A percentile compares a stretch with the other conserved stretches of the same genome.
Evolutionary conservation across 2,888 invertebrate species (phyloP).

Genomic region (Trissolcus japonicus): DNA sequence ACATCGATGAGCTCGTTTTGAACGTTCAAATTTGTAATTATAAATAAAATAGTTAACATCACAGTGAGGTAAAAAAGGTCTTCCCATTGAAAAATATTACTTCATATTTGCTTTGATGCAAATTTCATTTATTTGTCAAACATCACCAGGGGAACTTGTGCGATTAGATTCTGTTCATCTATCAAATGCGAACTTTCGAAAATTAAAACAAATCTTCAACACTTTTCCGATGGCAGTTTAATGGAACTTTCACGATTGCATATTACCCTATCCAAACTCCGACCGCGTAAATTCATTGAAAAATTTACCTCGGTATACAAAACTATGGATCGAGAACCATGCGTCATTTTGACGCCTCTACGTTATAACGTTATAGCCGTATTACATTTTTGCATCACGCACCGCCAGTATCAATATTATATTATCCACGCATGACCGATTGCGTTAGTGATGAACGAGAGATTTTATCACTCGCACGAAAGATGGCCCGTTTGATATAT

Average conservation of each 20-base stretch:
- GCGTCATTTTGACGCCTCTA: constrained; percentile 34
- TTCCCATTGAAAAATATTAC: too few relatives aligned
- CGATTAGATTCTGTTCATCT: constrained; percentile 7
- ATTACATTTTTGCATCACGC: constrained; percentile 43
- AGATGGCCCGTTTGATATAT: constrained; percentile 38
- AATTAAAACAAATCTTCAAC: constrained; percentile 18
- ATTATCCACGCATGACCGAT: constrained; percentile 44
- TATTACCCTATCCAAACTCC: constrained; percentile 24
- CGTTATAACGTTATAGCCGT: constrained; percentile 12
- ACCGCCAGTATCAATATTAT: constrained; percentile 32
- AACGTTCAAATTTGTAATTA: too few relatives aligned
- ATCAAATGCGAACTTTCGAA: constrained; percentile 16
- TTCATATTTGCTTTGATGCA: too few relatives aligned
- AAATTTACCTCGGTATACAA: constrained; percentile 10
- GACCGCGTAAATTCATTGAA: constrained; percentile 30
- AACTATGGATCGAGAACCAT: constrained; percentile 25
- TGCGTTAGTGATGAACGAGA: constrained; percentile 43
- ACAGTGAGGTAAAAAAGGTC: too few relatives aligned
- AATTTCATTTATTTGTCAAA: too few relatives aligned
- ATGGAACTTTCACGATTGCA: constrained; percentile 15
- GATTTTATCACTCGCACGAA: constrained; percentile 43
- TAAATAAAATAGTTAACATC: too few relatives aligned
- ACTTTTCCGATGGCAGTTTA: constrained; percentile 13
- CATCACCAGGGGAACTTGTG: too few relatives aligned
- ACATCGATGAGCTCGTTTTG: too few relatives aligned